Conservation (phyloP, 2,888 invertebrate genomes). For the Ditylenchus weischeri region DNA sequence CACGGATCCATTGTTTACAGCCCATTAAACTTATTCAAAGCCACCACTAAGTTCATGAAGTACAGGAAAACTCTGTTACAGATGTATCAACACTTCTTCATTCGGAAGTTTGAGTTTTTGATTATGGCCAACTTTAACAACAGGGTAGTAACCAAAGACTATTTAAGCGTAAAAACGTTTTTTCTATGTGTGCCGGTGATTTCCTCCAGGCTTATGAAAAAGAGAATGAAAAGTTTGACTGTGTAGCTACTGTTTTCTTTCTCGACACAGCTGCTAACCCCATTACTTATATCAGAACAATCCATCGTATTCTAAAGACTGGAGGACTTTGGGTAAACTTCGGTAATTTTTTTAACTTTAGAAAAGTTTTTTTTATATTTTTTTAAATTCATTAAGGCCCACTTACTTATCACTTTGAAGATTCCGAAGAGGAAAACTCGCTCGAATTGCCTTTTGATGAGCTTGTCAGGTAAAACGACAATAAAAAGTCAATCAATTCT, state of each 20-base stretch:
- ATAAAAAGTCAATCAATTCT: conserved; percentile 2
- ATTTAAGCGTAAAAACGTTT: conserved; percentile 59
- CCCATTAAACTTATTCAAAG: too few species aligned
- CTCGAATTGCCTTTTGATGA: conserved; percentile 41
- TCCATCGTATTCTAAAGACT: conserved; percentile 81
- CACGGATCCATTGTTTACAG: too few species aligned
- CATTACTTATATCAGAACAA: conserved; percentile 79
- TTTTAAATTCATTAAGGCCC: conserved; percentile 63
- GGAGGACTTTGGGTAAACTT: conserved; percentile 65
- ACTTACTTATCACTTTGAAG: conserved; percentile 72
- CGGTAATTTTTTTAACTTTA: conserved; percentile 74
- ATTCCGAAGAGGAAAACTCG: conserved; percentile 39
- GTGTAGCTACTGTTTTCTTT: conserved; percentile 93
- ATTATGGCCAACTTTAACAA: too few species aligned
- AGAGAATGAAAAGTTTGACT: conserved; percentile 79
- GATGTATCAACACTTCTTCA: neutral
- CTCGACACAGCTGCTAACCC: conserved; percentile 97
- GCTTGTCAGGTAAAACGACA: conserved; percentile 16
- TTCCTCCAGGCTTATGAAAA: conserved; percentile 75
- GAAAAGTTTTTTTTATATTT: neutral
- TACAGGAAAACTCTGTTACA: conserved; percentile 1
- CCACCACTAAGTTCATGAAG: too few species aligned
- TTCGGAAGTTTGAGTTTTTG: too few species aligned
- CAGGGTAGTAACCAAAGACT: neutral
- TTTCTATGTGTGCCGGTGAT: conserved; percentile 95